phyloP scores from a whole-genome alignment of 30 jellyfish, hydroid and myxozoan genomes.

The Turritopsis dohrnii region DNA sequence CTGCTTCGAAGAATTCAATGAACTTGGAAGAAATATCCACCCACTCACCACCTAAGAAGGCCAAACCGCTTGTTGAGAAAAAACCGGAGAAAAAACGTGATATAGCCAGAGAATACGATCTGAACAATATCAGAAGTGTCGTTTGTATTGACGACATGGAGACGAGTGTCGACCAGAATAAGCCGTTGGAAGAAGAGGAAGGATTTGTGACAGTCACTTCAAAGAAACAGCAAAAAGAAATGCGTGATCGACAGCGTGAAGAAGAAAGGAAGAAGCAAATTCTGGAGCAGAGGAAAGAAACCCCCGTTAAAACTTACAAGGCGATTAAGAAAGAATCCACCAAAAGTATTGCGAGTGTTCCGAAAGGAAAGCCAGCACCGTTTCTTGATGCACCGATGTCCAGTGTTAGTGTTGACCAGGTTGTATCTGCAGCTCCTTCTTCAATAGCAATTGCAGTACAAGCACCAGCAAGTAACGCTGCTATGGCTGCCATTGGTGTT shows the following conservation, averaged over 20 bases:
- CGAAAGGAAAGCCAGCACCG: neutral
- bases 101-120: conserved; percentile 60
- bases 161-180: neutral
- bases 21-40: conserved; percentile 13
- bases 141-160: conserved; percentile 76
- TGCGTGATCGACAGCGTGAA: conserved; percentile 61
- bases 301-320: neutral
- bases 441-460: conserved; percentile 6
- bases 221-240: conserved; percentile 50
- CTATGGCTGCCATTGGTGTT: conserved; percentile 97
- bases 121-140: conserved; percentile 75
- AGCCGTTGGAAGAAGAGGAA: conserved; percentile 48
- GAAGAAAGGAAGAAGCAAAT: conserved; percentile 55
- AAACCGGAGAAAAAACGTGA: conserved; percentile 58
- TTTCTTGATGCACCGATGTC: neutral
- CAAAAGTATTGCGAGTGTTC: neutral
- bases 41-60: conserved; percentile 58
- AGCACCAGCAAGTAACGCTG: conserved; percentile 80
- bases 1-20: neutral
- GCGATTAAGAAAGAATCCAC: conserved; percentile 9
- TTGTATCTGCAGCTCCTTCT: neutral
- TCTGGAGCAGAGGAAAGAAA: conserved; percentile 41
- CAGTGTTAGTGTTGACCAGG: neutral
- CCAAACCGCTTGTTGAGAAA: conserved; percentile 41
- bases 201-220: conserved; percentile 76